These are phyloP conservation scores for Oryzias javanicus DNA, from an alignment of 2,113 vertebrate genomes.

Conservation along the genomic window DNA sequence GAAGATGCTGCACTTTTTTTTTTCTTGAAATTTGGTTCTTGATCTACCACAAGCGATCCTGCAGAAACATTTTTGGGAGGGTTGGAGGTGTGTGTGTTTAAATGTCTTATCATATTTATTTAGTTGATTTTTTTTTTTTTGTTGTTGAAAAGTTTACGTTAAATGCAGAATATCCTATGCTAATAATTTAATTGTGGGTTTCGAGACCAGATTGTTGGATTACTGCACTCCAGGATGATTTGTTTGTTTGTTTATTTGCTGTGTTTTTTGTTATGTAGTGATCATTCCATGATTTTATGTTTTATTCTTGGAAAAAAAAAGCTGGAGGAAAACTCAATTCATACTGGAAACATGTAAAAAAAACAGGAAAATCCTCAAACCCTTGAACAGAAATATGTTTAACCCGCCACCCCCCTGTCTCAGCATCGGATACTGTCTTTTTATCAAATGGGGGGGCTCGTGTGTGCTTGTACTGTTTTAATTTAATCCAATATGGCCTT, in stretches of 20 bases:
- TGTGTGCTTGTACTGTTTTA: constrained; percentile 69
- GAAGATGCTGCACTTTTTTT: constrained; percentile 6
- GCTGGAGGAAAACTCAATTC: constrained; percentile 46
- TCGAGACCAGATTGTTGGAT: constrained; percentile 35
- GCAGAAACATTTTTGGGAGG: constrained; percentile 7
- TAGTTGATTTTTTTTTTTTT: constrained; percentile 46
- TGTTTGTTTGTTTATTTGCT: constrained; percentile 41
- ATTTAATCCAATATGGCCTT: constrained; percentile 64
- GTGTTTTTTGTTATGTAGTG: constrained; percentile 57
- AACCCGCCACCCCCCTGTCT: constrained; percentile 22
- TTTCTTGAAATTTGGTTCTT: constrained; percentile 14
- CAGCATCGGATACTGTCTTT: constrained; percentile 44
- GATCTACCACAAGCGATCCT: constrained; percentile 14
- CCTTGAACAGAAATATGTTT: constrained; percentile 44
- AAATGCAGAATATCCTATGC: constrained; percentile 53
- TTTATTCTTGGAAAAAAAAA: constrained; percentile 41
- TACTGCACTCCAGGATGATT: constrained; percentile 40
- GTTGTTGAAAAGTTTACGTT: constrained; percentile 37
- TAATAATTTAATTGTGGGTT: constrained; percentile 35
- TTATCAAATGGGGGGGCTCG: constrained; percentile 63
- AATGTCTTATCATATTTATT: constrained; percentile 71
- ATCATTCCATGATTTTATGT: constrained; percentile 53
- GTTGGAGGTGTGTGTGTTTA: constrained; percentile 15
- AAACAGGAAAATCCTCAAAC: constrained; percentile 68
- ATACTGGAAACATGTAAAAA: constrained; percentile 46